A percentile compares a stretch with the other conserved stretches of the same genome.
Conservation (phyloP, 2,888 invertebrate genomes). For the Brenthis daphne region DNA sequence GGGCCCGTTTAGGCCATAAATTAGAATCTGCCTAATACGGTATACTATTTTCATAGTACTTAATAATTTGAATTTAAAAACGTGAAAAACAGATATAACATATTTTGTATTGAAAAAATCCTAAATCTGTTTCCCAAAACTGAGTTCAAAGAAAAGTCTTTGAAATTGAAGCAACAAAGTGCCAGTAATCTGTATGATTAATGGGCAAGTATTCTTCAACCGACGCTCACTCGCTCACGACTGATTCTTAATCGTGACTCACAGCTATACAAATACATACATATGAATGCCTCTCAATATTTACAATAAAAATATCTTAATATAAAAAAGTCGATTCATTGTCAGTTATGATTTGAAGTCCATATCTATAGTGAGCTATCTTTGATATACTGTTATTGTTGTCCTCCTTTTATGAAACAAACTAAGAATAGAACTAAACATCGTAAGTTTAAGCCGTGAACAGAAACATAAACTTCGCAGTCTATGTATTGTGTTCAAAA, state of each 20-base stretch:
- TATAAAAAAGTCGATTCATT: conserved; percentile 31
- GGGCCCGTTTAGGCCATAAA: no score
- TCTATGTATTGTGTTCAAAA: conserved; percentile 30
- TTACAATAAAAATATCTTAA: conserved; percentile 41
- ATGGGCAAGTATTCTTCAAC: conserved; percentile 61
- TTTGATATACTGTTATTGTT: conserved; percentile 34
- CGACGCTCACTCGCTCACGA: conserved; percentile 59
- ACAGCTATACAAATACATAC: conserved; percentile 45
- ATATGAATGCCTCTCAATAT: conserved; percentile 43
- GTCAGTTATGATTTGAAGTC: conserved; percentile 33
- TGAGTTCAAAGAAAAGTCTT: conserved; percentile 13
- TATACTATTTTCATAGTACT: no score
- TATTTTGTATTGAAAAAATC: neutral
- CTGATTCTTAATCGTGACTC: conserved; percentile 57
- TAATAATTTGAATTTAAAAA: neutral
- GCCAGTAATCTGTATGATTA: conserved; percentile 66
- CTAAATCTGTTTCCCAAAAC: neutral
- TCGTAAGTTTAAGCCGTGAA: conserved; percentile 31
- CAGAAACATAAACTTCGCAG: conserved; percentile 28
- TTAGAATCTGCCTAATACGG: no score
- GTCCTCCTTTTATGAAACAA: conserved; percentile 33
- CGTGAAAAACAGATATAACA: neutral
- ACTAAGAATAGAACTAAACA: conserved; percentile 29
- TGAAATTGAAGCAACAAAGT: conserved; percentile 69
- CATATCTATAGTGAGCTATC: conserved; percentile 31